These are phyloP conservation scores for Scrobipalpa costella DNA, from an alignment of 2,888 invertebrate species.

Conservation along the genomic window DNA sequence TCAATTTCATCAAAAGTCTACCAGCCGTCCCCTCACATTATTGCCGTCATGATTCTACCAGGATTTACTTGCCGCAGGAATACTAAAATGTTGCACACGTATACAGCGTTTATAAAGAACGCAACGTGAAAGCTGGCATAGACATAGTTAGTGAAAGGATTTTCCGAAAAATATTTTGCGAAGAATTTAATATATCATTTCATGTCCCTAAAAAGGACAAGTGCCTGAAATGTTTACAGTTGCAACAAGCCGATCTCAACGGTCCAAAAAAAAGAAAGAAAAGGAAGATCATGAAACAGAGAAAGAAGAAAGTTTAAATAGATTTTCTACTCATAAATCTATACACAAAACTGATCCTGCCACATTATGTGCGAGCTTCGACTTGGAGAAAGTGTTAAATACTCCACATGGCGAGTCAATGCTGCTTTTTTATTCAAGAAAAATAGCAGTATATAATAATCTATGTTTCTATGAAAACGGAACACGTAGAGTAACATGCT, in stretches of 20 bases:
- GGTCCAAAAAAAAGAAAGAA: slow-evolving; percentile 14
- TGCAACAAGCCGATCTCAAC: slow-evolving; percentile 14
- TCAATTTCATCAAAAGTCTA: slow-evolving; percentile 33
- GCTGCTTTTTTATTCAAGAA: slow-evolving; percentile 35
- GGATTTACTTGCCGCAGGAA: slow-evolving; percentile 29
- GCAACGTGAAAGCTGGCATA: slow-evolving; percentile 21
- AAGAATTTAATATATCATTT: slow-evolving; percentile 37
- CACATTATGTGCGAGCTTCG: slow-evolving; percentile 30
- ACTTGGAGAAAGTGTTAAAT: slow-evolving; percentile 37
- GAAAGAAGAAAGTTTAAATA: neutral
- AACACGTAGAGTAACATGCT: slow-evolving; percentile 35
- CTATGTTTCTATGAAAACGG: slow-evolving; percentile 35
- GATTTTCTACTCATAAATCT: slow-evolving; percentile 22
- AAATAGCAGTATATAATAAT: slow-evolving; percentile 36
- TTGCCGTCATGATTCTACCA: slow-evolving; percentile 30
- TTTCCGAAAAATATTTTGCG: slow-evolving; percentile 35
- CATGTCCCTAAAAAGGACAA: slow-evolving; percentile 39
- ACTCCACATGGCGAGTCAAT: slow-evolving; percentile 40
- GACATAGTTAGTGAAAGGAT: slow-evolving; percentile 34
- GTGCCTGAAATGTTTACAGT: slow-evolving; percentile 33
- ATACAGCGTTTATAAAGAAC: slow-evolving; percentile 34
- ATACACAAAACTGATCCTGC: slow-evolving; percentile 30
- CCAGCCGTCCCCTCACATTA: slow-evolving; percentile 37
- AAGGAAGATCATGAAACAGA: neutral
- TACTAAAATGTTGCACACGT: slow-evolving; percentile 31